Evolutionary conservation across 2,797 vertebrate species (phyloP), one percentile per base, ranked within the genome.

Genomic region (Xenopus petersii): DNA sequence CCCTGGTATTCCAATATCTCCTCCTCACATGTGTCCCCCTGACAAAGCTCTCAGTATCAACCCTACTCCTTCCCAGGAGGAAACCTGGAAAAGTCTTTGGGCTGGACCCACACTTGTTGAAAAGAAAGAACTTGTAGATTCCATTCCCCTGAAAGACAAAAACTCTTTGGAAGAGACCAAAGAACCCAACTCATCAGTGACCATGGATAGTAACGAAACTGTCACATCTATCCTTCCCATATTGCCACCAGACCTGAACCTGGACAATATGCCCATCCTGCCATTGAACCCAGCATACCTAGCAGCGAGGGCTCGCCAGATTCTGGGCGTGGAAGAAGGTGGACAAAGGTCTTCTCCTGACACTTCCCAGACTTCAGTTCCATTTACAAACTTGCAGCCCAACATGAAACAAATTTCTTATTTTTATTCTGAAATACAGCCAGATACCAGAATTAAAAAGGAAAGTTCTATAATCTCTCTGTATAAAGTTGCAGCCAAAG

Each of bases 361-460:
- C 47, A 49, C 51, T 16, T 17, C 60, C 21, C 60, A 79, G 16
- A 51, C 68, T 36, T 24, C 59, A 9, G 7, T 47, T 13, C 1
- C 49, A 33, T 73, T 64, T 42, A 12, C 60, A 33, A 24, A 47
- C 48, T 36, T 33, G 15, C 33, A 46, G 10, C 5, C 67, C 11
- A 46, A 8, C 33, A 59, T 33, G 2, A 69, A 69, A 12, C 76
- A 74, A 6, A 17, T 16, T 26, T 60, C 66, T n/a, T 60, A 17
- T 51, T 61, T 69, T n/a, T n/a, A 70, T 16, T 59, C 21, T 49
- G 70, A 49, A 9, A 5, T 17, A 10, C 68, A 60, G 4, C 16
- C 68, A 21, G 75, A 76, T 51, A 24, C 46, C 13, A 64, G 63
- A n/a, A n/a, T 79, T 30, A 79, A 79, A 69, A 68, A 64, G 54